Conservation (phyloP, 2,888 invertebrate species). For the Agrochola macilenta region DNA sequence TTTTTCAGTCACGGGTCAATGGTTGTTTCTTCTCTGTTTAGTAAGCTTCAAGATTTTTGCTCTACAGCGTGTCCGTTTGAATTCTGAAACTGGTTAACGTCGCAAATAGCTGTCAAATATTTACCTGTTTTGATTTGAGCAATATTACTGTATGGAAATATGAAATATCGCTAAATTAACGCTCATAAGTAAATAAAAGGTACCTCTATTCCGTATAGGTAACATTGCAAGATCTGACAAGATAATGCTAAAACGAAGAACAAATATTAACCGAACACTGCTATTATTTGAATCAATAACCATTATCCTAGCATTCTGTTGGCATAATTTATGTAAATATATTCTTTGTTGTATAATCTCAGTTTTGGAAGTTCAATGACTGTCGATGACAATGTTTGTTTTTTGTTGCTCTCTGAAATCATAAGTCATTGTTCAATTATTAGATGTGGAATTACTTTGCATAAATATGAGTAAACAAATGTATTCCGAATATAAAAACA, state of each 20-base stretch:
- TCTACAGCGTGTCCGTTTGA: background rate
- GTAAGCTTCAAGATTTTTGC: background rate
- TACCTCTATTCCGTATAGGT: too few species aligned
- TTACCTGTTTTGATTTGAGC: too few species aligned
- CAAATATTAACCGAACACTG: conserved; percentile 12
- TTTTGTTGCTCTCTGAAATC: background rate
- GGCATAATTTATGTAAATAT: conserved; percentile 28
- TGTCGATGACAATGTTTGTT: background rate
- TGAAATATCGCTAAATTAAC: too few species aligned
- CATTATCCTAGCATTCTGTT: conserved; percentile 15
- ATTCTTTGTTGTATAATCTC: background rate
- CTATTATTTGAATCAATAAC: conserved; percentile 19
- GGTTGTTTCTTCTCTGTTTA: background rate
- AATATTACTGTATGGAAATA: too few species aligned
- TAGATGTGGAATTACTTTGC: background rate
- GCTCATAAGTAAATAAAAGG: too few species aligned
- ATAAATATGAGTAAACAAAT: background rate
- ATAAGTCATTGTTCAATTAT: background rate
- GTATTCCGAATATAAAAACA: too few species aligned
- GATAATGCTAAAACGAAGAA: conserved; percentile 2
- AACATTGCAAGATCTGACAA: background rate
- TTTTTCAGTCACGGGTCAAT: background rate
- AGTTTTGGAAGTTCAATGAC: conserved; percentile 37
- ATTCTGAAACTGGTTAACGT: too few species aligned
- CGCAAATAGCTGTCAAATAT: too few species aligned